These are phyloP conservation scores for Dendropsophus ebraccatus DNA, from an alignment of 2,113 vertebrate species.

Conservation along the genomic window DNA sequence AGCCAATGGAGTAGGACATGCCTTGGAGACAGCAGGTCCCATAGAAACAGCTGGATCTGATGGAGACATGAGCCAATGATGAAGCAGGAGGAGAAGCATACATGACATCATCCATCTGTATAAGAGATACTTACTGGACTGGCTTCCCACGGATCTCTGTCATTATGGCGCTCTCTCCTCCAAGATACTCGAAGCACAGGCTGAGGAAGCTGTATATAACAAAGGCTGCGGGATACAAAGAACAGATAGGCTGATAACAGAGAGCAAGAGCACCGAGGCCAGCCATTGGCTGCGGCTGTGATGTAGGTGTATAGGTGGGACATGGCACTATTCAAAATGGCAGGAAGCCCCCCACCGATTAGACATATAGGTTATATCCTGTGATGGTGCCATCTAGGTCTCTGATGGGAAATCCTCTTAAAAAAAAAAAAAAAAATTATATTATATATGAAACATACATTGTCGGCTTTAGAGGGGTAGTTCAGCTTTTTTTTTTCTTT, in stretches of 20 bases:
- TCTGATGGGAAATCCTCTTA: too few species aligned
- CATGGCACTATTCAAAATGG: too few species aligned
- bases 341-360: too few species aligned
- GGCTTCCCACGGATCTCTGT: slow-evolving; percentile 92
- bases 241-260: not conserved
- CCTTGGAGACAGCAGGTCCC: slow-evolving; percentile 92
- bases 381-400: too few species aligned
- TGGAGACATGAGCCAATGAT: not conserved
- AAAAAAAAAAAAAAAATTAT: too few species aligned
- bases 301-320: too few species aligned
- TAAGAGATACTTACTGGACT: slow-evolving; percentile 77
- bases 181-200: slow-evolving; percentile 95
- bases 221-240: slow-evolving; percentile 85
- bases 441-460: too few species aligned
- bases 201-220: slow-evolving; percentile 98
- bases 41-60: slow-evolving; percentile 89
- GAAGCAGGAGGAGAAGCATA: not conserved
- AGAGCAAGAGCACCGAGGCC: not conserved
- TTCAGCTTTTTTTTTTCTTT: too few species aligned
- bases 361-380: too few species aligned
- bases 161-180: slow-evolving; percentile 97
- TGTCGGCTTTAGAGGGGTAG: too few species aligned
- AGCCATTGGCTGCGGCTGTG: too few species aligned
- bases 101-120: too few species aligned
- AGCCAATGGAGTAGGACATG: slow-evolving; percentile 92